Conservation (phyloP, 2,113 vertebrate species). For the Capreolus pygargus region DNA sequence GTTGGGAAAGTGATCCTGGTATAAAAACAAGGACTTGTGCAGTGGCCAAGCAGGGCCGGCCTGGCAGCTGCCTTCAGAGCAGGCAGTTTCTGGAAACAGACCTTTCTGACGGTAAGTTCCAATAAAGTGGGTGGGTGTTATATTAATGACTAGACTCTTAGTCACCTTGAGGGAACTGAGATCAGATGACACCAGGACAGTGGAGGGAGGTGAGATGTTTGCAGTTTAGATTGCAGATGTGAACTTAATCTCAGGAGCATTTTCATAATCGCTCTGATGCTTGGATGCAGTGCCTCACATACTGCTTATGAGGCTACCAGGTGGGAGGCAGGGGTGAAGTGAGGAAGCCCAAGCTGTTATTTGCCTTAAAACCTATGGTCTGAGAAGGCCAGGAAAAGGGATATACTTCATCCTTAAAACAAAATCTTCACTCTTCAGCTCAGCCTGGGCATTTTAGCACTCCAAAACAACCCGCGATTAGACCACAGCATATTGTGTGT, state of each 20-base stretch:
- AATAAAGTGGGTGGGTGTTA: conserved; percentile 68
- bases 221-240: conserved; percentile 73
- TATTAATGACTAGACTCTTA: conserved; percentile 76
- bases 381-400: not conserved
- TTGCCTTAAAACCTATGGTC: not conserved
- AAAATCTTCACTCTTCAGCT: conserved; percentile 38
- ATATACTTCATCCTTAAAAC: conserved; percentile 23
- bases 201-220: conserved; percentile 48
- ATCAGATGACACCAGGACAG: conserved; percentile 66
- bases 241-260: conserved; percentile 73
- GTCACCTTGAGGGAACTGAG: conserved; percentile 77
- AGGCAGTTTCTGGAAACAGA: conserved; percentile 75
- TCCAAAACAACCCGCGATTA: not conserved
- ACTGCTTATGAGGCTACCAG: conserved; percentile 9
- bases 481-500: conserved; percentile 11
- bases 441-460: not conserved
- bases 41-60: conserved; percentile 69
- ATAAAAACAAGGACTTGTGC: conserved; percentile 66
- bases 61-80: conserved; percentile 57
- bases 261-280: conserved; percentile 68
- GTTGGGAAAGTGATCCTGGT: conserved; percentile 2
- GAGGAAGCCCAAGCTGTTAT: not conserved
- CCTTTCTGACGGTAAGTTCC: conserved; percentile 77
- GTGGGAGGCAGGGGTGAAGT: not conserved
- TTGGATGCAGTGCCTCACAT: conserved; percentile 62